These are phyloP conservation scores for Zaprionus vittiger DNA, from an alignment of 1,140 invertebrate genomes.

Conservation along the genomic window DNA sequence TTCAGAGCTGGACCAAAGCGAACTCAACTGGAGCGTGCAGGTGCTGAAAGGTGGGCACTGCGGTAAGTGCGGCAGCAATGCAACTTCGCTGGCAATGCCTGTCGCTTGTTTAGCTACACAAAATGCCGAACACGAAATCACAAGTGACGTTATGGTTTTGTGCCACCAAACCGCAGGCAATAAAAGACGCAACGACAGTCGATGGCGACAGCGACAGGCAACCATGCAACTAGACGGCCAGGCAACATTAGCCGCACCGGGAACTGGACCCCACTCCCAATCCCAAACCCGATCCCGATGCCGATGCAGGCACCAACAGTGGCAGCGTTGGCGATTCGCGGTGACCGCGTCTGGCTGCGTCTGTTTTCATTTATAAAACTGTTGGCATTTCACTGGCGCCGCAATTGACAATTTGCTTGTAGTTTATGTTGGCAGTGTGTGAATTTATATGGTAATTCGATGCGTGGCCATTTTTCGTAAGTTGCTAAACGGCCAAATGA, in stretches of 20 bases:
- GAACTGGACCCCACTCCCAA: constrained; percentile 36
- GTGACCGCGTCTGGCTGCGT: constrained; percentile 22
- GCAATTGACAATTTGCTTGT: constrained; percentile 79
- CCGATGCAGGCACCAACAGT: too few relatives aligned
- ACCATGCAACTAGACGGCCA: background rate
- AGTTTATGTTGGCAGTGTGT: constrained; percentile 76
- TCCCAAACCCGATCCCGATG: background rate
- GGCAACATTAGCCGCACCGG: constrained; percentile 42
- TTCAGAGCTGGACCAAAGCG: constrained; percentile 20
- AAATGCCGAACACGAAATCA: constrained; percentile 71
- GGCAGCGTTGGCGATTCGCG: background rate
- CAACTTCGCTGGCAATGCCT: background rate
- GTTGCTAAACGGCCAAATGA: constrained; percentile 60
- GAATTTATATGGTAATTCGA: constrained; percentile 77
- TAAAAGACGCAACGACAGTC: constrained; percentile 74
- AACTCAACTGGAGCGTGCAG: constrained; percentile 34
- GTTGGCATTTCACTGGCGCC: constrained; percentile 65
- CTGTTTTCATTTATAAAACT: constrained; percentile 76
- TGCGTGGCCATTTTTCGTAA: constrained; percentile 56
- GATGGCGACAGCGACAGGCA: constrained; percentile 29
- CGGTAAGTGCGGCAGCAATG: constrained; percentile 52
- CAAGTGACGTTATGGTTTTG: constrained; percentile 79
- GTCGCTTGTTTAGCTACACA: constrained; percentile 66
- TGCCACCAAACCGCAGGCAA: constrained; percentile 77
- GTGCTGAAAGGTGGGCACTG: constrained; percentile 70